phyloP scores from a whole-genome alignment of 1,140 invertebrate species.

The Caenorhabditis brenneri region DNA sequence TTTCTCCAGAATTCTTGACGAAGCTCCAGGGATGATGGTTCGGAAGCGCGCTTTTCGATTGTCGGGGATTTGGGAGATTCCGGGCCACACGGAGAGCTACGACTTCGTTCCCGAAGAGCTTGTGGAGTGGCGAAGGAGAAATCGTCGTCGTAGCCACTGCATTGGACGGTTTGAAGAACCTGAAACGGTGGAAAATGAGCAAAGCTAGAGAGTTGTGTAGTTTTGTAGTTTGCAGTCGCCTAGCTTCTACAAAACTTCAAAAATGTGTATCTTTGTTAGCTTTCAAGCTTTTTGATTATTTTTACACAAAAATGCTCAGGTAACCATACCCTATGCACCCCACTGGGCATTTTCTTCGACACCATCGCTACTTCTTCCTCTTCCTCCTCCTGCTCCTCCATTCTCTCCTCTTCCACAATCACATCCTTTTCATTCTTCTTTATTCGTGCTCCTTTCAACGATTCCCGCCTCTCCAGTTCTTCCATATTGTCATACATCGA shows the following conservation, averaged over 20 bases:
- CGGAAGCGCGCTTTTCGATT: not conserved
- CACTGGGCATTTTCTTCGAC: conserved; percentile 8
- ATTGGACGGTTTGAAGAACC: conserved; percentile 18
- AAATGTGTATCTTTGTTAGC: no score
- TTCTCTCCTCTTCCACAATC: not conserved
- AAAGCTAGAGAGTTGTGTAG: no score
- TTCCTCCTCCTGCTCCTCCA: not conserved
- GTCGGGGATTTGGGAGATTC: not conserved
- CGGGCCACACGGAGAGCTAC: conserved; percentile 23
- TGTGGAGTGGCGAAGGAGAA: conserved; percentile 23
- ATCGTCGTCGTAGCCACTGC: conserved; percentile 47
- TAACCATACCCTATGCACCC: conserved; percentile 44
- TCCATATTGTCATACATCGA: conserved; percentile 39
- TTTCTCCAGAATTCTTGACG: conserved; percentile 14
- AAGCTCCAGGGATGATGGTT: not conserved
- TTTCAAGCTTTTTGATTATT: no score
- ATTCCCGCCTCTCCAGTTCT: not conserved
- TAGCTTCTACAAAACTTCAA: no score
- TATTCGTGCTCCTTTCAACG: not conserved
- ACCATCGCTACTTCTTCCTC: not conserved
- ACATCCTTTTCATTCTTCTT: not conserved
- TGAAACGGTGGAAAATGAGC: no score
- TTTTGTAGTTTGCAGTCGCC: no score
- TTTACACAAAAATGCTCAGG: no score
- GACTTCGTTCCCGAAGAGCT: conserved; percentile 26